Conservation (phyloP, 1,140 invertebrate genomes). For the Drosophila ambigua region DNA sequence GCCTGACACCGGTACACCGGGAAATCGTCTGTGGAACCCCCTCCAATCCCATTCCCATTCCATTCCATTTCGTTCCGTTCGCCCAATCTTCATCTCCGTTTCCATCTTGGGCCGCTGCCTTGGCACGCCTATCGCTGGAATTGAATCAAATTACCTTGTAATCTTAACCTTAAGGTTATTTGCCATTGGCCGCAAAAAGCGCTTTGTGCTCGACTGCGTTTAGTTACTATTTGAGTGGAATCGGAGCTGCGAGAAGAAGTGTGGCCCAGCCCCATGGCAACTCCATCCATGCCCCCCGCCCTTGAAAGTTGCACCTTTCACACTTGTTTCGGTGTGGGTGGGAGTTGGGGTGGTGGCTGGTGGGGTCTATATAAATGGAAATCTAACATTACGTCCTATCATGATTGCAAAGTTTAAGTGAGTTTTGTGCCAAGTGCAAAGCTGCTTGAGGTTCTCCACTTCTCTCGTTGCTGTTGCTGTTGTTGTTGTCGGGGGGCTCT, state of each 20-base stretch:
- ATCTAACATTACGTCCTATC: slow-evolving; percentile 82
- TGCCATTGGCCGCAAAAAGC: slow-evolving; percentile 78
- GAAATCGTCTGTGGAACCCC: too few relatives aligned
- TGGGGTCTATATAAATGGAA: slow-evolving; percentile 76
- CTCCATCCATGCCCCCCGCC: neutral
- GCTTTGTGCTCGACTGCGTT: slow-evolving; percentile 74
- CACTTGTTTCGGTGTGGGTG: slow-evolving; percentile 47
- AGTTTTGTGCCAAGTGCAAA: slow-evolving; percentile 76
- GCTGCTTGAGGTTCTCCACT: slow-evolving; percentile 30
- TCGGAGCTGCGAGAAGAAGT: neutral
- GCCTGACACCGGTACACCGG: slow-evolving; percentile 44
- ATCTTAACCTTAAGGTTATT: slow-evolving; percentile 84
- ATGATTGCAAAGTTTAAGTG: slow-evolving; percentile 83
- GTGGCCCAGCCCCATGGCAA: neutral
- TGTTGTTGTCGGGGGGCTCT: slow-evolving; percentile 13
- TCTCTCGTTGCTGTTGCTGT: slow-evolving; percentile 9
- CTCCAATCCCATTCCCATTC: slow-evolving; percentile 9
- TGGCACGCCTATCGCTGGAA: slow-evolving; percentile 83
- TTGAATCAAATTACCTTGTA: slow-evolving; percentile 84
- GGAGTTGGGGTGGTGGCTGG: neutral
- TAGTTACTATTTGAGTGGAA: slow-evolving; percentile 74
- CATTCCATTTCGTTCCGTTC: slow-evolving; percentile 11
- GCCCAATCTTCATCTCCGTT: slow-evolving; percentile 45
- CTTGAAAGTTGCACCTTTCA: slow-evolving; percentile 65
- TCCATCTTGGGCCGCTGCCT: slow-evolving; percentile 52